phyloP scores from a whole-genome alignment of 37 sponge, comb jelly and placozoan species.

The Cliona cf. orientalis region DNA sequence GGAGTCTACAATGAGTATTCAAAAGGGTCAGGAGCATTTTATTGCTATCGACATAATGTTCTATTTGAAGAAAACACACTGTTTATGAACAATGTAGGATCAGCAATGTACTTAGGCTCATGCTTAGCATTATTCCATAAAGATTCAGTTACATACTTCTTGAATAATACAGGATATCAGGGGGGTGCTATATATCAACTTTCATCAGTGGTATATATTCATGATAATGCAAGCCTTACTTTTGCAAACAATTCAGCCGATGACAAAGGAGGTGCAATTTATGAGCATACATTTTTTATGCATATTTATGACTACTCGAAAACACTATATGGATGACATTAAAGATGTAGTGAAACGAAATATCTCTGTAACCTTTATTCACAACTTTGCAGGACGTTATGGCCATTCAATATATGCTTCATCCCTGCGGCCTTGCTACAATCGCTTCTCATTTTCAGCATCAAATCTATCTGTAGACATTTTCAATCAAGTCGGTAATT shows the following conservation, averaged over 20 bases:
- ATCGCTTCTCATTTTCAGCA: background rate
- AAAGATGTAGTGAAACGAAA: background rate
- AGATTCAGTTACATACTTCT: background rate
- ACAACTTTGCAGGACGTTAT: background rate
- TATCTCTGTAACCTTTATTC: constrained; percentile 2
- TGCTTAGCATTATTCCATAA: background rate
- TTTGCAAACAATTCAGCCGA: background rate
- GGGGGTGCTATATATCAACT: constrained; percentile 24
- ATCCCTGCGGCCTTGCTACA: constrained; percentile 24
- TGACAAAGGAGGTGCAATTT: constrained; percentile 26
- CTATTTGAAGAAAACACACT: background rate
- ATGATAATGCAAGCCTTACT: background rate
- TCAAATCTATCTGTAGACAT: background rate
- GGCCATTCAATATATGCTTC: constrained; percentile 21
- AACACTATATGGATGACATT: constrained; percentile 2
- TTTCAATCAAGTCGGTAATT: constrained; percentile 9
- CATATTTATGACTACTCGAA: constrained; percentile 10
- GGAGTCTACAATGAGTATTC: too few species aligned
- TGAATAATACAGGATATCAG: background rate
- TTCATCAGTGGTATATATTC: background rate
- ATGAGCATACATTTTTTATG: background rate
- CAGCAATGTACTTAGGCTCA: constrained; percentile 3
- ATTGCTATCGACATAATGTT: background rate
- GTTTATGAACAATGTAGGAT: constrained; percentile 1
- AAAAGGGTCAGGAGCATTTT: constrained; percentile 17